Conservation (phyloP, 2,797 vertebrate species). For the Falco peregrinus region DNA sequence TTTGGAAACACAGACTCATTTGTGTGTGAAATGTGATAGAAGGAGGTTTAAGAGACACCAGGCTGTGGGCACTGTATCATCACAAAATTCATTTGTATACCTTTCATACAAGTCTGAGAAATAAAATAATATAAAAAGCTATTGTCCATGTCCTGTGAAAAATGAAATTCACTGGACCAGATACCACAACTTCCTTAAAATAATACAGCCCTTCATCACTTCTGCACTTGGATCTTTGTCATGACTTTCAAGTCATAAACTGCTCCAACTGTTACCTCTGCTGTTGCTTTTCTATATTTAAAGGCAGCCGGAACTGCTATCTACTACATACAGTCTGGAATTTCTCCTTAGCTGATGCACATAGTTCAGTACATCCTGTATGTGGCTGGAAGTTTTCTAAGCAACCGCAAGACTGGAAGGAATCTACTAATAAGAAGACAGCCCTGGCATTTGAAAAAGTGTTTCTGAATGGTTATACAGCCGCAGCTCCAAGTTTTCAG, state of each 20-base stretch:
- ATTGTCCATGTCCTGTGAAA: slow-evolving; percentile 71
- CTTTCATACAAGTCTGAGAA: slow-evolving; percentile 58
- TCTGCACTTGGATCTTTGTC: slow-evolving; percentile 41
- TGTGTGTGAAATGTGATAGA: not conserved
- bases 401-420: slow-evolving; percentile 43
- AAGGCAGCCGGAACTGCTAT: slow-evolving; percentile 33
- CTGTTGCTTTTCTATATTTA: slow-evolving; percentile 9
- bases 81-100: slow-evolving; percentile 17
- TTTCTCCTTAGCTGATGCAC: slow-evolving; percentile 48
- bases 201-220: slow-evolving; percentile 62
- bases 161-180: slow-evolving; percentile 72
- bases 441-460: slow-evolving; percentile 34
- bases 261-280: slow-evolving; percentile 30
- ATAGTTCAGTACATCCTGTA: slow-evolving; percentile 46
- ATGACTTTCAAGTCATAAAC: slow-evolving; percentile 63
- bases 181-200: slow-evolving; percentile 72
- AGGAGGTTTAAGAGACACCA: not conserved
- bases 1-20: not conserved
- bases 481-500: not conserved
- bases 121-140: slow-evolving; percentile 77
- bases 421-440: slow-evolving; percentile 61
- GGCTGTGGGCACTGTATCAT: slow-evolving; percentile 24
- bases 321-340: slow-evolving; percentile 12
- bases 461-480: slow-evolving; percentile 14
- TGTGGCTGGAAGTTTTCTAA: slow-evolving; percentile 22